phyloP scores from a whole-genome alignment of 2,797 vertebrate species.

The Gouania willdenowi region DNA sequence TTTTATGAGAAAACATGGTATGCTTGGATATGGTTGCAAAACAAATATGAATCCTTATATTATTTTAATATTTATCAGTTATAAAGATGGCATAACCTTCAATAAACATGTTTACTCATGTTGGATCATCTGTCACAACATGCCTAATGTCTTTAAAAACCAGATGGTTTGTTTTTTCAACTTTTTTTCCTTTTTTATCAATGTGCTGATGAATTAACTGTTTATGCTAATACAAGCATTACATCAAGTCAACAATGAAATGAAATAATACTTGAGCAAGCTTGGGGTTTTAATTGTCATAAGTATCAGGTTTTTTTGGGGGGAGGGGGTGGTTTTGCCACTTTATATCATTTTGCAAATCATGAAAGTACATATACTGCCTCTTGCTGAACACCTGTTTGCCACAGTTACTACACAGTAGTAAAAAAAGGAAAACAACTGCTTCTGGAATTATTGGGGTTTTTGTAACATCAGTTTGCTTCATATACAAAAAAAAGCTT shows the following conservation, averaged over 20 bases:
- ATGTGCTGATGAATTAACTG: too few species aligned
- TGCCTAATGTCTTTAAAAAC: constrained; percentile 51
- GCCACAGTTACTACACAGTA: constrained; percentile 75
- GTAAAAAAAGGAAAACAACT: too few species aligned
- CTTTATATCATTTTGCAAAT: too few species aligned
- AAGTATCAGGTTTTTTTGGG: too few species aligned
- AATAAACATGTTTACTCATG: constrained; percentile 58
- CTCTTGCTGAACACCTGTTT: too few species aligned
- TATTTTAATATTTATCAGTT: constrained; percentile 88
- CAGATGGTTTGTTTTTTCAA: too few species aligned
- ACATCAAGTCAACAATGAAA: too few species aligned
- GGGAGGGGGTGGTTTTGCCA: too few species aligned
- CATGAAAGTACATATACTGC: too few species aligned
- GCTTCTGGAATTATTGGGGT: constrained; percentile 74
- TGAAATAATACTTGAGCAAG: too few species aligned
- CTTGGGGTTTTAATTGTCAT: too few species aligned
- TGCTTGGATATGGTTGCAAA: constrained; percentile 76
- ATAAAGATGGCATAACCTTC: constrained; percentile 68
- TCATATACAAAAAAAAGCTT: constrained; percentile 66
- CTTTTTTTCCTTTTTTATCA: constrained; percentile 45
- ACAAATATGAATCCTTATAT: constrained; percentile 82
- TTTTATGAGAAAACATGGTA: constrained; percentile 81
- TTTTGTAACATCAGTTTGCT: constrained; percentile 68
- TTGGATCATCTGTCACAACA: constrained; percentile 51
- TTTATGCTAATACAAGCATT: too few species aligned